phyloP scores from a whole-genome alignment of 2,113 vertebrate species.

The Gulo gulo region DNA sequence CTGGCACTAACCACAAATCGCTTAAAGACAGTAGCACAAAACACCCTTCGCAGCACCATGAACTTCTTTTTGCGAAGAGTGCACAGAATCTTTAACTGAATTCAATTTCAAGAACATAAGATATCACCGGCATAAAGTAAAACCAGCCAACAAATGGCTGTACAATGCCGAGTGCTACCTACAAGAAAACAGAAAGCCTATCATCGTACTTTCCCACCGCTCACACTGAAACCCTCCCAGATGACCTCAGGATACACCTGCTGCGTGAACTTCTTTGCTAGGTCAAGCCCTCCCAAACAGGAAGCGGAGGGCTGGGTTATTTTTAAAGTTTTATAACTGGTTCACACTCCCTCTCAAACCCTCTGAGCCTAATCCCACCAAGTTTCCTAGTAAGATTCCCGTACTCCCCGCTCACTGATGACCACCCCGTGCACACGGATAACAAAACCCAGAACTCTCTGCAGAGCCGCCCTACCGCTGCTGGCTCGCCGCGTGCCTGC shows the following conservation, averaged over 20 bases:
- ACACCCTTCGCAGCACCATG: background rate
- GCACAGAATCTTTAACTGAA: background rate
- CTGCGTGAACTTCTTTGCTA: background rate
- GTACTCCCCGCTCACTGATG: background rate
- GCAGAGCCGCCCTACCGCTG: fast-evolving
- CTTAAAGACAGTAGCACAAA: background rate
- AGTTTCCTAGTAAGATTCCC: background rate
- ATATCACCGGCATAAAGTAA: background rate
- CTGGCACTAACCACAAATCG: background rate
- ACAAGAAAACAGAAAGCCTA: background rate
- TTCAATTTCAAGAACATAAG: background rate
- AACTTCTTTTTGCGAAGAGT: background rate
- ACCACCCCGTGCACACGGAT: fast-evolving
- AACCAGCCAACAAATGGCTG: background rate
- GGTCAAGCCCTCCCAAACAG: conserved; percentile 1
- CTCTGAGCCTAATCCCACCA: background rate
- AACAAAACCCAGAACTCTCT: fast-evolving
- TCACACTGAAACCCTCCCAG: background rate
- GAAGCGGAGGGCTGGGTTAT: conserved; percentile 49
- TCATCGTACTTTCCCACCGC: background rate
- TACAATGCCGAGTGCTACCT: background rate
- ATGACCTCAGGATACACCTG: conserved; percentile 9
- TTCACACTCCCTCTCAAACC: background rate
- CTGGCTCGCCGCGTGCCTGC: fast-evolving
- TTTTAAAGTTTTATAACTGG: conserved; percentile 37